Base-by-base conservation (phyloP, 2,888 invertebrate genomes). In the Seira sanloemensis region DNA sequence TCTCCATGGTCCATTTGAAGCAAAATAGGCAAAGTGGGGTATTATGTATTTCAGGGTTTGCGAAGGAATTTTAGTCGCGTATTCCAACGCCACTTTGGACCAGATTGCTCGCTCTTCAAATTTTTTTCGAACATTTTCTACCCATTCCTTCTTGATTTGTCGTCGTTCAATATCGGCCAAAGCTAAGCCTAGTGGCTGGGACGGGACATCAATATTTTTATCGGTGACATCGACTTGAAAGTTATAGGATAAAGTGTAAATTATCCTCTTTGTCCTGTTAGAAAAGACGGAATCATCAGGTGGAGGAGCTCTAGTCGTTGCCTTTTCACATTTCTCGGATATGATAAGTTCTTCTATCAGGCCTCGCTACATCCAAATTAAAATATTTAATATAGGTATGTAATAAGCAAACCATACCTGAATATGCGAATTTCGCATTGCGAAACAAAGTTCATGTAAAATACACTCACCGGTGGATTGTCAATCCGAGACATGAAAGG, bases 1-100 rank as follows among this genome's bases (percentile, higher is more conserved):
- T 87, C 97, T 93, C 97, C 98, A 99, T 0, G 98, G 99, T 0
- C 99, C 99, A 86, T 94, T 95, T 76, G 93, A 93, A 91, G 96
- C 96, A 91, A 97, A 97, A 91, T 96, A 96, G 0, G 97, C 96
- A 1, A 97, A 92, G 25, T 95, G 94, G 0, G 98, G 97, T 82
- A 98, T 92, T 16, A 98, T 93, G 79, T 94, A 93, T 91, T 96
- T 97, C 0, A 97, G 90, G 75, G 94, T 94, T 16, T 94, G 93
- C 0, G 91, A 90, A 0, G 93, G 92, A 62, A 95, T 91, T 74
- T 94, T 94, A 0, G 95, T 94, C 67, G 93, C 92, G 90, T 93
- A 94, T 76, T 94, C 92, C 16, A 99, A 90, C 0, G 95, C 96
- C 89, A 94, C 94, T 89, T 95, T 94, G 0, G 97, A 96, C 97